Conservation (phyloP, 2,797 vertebrate genomes). For the Catamblyrhynchus diadema region DNA sequence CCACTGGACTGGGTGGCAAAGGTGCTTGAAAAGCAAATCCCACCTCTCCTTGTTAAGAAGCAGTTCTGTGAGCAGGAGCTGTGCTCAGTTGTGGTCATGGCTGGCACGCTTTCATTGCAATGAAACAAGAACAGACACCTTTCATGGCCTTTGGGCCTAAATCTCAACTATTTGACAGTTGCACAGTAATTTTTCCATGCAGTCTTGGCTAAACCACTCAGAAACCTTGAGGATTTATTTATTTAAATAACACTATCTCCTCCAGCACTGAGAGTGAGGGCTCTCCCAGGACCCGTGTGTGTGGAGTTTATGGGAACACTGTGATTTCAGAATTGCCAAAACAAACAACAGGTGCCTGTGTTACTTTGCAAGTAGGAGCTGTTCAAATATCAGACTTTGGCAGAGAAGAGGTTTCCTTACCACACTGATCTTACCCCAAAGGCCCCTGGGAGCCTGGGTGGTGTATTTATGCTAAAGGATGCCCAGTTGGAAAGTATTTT, state of each 20-base stretch:
- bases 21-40: neutral
- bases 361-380: constrained; percentile 57
- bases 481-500: neutral
- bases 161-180: neutral
- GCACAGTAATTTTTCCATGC: neutral
- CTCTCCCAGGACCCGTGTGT: neutral
- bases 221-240: neutral
- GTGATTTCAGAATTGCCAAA: constrained; percentile 48
- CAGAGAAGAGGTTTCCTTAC: constrained; percentile 21
- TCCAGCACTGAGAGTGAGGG: neutral
- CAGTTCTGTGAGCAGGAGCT: neutral
- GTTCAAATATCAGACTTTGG: constrained; percentile 53
- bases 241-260: neutral
- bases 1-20: neutral
- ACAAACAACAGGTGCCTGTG: constrained; percentile 63
- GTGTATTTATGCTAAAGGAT: constrained; percentile 30
- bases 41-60: neutral
- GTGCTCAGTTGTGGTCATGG: neutral
- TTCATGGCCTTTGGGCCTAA: neutral
- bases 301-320: constrained; percentile 2
- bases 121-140: neutral
- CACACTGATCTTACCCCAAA: constrained; percentile 1
- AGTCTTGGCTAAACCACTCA: neutral
- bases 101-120: neutral
- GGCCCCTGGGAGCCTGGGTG: constrained; percentile 32